These are phyloP conservation scores for Panthera uncia DNA, from an alignment of 2,113 vertebrate species.

Conservation along the genomic window DNA sequence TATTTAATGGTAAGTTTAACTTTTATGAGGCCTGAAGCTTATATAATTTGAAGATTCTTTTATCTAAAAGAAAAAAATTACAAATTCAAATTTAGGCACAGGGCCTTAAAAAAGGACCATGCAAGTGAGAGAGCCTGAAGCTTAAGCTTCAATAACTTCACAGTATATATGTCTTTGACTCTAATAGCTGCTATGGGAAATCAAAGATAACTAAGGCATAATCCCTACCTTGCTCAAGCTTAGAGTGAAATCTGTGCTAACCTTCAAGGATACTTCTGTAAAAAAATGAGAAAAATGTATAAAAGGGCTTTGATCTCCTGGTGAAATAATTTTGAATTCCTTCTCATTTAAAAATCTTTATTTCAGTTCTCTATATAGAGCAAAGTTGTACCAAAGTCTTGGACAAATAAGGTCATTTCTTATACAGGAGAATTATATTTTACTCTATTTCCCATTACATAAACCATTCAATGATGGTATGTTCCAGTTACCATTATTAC, in stretches of 20 bases:
- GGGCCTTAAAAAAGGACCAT: not conserved
- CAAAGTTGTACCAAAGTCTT: not conserved
- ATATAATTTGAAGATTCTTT: not conserved
- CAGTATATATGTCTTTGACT: not conserved
- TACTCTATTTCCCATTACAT: not conserved
- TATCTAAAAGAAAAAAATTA: not conserved
- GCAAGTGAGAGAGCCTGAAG: not conserved
- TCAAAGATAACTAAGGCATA: not conserved
- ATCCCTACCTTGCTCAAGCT: not conserved
- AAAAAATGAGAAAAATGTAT: not conserved
- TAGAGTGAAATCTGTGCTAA: not conserved
- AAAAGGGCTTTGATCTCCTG: not conserved
- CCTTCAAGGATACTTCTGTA: not conserved
- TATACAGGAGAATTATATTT: not conserved
- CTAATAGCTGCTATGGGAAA: not conserved
- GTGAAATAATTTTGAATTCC: not conserved
- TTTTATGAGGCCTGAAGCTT: not conserved
- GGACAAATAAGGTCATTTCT: not conserved
- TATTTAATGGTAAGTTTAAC: not conserved
- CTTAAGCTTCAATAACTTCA: not conserved
- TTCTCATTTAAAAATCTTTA: conserved; percentile 7
- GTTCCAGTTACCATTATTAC: not conserved
- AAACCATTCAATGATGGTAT: not conserved
- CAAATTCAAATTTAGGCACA: not conserved
- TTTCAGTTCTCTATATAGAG: not conserved